phyloP scores from a whole-genome alignment of 2,888 invertebrate genomes.

The Anoncus sp. region DNA sequence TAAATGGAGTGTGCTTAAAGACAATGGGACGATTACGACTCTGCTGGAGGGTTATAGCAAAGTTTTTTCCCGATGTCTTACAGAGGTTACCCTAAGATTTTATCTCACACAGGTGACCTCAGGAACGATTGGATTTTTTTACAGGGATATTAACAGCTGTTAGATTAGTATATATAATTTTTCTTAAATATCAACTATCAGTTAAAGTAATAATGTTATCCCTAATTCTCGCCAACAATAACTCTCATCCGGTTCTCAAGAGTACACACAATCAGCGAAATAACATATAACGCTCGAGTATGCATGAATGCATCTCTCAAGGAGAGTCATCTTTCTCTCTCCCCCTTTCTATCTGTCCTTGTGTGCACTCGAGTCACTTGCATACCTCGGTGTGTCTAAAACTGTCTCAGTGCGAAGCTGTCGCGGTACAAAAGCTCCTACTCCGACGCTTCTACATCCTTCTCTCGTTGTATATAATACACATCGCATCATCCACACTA shows the following conservation, averaged over 20 bases:
- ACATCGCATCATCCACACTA: constrained; percentile 44
- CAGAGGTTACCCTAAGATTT: too few relatives aligned
- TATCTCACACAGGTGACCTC: too few relatives aligned
- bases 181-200: not conserved
- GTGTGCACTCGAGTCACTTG: constrained; percentile 48
- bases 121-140: too few relatives aligned
- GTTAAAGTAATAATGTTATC: not conserved
- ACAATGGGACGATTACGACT: too few relatives aligned
- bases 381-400: constrained; percentile 77
- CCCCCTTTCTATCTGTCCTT: constrained; percentile 31
- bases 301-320: constrained; percentile 45
- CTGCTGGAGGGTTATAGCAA: too few relatives aligned
- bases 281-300: constrained; percentile 32
- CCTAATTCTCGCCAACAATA: not conserved
- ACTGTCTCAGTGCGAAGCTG: constrained; percentile 71
- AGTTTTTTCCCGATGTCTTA: too few relatives aligned
- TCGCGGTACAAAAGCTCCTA: constrained; percentile 62
- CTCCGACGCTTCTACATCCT: constrained; percentile 34
- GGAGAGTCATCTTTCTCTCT: constrained; percentile 20
- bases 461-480: constrained; percentile 27
- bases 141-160: too few relatives aligned
- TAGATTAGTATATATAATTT: too few relatives aligned
- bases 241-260: not conserved
- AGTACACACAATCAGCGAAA: constrained; percentile 14
- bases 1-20: too few relatives aligned